These are phyloP conservation scores for Macrocentrus cingulum DNA, from an alignment of 1,140 invertebrate genomes.

Conservation along the genomic window DNA sequence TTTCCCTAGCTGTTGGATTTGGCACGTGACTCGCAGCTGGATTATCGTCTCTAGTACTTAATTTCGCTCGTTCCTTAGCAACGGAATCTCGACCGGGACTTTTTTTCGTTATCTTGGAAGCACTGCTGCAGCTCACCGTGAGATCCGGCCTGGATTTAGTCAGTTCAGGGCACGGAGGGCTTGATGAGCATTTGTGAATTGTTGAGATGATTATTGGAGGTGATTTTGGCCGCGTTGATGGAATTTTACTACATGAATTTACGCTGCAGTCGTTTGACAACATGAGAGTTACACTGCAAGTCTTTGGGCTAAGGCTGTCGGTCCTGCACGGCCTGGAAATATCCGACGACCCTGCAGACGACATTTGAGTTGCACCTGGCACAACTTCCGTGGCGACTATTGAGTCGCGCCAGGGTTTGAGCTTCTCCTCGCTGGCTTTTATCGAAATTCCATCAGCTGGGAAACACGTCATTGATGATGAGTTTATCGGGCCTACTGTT, in stretches of 20 bases:
- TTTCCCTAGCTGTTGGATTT: slow-evolving; percentile 19
- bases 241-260: slow-evolving; percentile 1
- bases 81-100: slow-evolving; percentile 1
- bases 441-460: slow-evolving; percentile 34
- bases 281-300: slow-evolving; percentile 18
- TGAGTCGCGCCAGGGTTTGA: slow-evolving; percentile 38
- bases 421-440: slow-evolving; percentile 31
- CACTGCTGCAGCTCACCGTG: slow-evolving; percentile 16
- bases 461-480: slow-evolving; percentile 44
- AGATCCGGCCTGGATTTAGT: slow-evolving; percentile 4
- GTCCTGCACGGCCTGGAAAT: slow-evolving; percentile 33
- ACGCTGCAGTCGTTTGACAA: slow-evolving; percentile 1
- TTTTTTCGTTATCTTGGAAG: slow-evolving; percentile 18
- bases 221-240: slow-evolving; percentile 21
- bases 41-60: slow-evolving; percentile 21
- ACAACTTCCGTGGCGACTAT: slow-evolving; percentile 33
- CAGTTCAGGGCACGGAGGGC: slow-evolving; percentile 31
- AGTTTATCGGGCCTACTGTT: slow-evolving; percentile 14
- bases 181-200: slow-evolving; percentile 41
- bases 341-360: slow-evolving; percentile 25
- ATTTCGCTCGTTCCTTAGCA: slow-evolving; percentile 15
- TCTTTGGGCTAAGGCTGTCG: slow-evolving; percentile 34
- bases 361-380: slow-evolving; percentile 32
- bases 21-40: slow-evolving; percentile 11
- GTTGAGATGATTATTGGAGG: slow-evolving; percentile 21